These are phyloP conservation scores for Diaprepes abbreviatus DNA, from an alignment of 2,888 invertebrate species.

Conservation along the genomic window DNA sequence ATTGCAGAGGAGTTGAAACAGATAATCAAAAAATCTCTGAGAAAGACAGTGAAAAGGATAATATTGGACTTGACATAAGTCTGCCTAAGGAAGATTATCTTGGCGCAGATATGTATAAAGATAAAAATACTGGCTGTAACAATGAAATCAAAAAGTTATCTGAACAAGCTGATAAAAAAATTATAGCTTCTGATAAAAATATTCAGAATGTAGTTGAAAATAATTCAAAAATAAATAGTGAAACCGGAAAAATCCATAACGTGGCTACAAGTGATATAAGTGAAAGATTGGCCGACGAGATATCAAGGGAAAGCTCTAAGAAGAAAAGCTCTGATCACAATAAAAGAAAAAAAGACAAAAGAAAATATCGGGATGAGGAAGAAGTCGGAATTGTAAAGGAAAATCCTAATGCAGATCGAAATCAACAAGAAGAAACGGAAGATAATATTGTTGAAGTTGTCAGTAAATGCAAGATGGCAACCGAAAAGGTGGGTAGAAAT, in stretches of 20 bases:
- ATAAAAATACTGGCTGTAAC: no score
- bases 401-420: no score
- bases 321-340: neutral
- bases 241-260: conserved; percentile 2
- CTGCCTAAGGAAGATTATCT: neutral
- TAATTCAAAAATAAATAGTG: neutral
- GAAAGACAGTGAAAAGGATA: neutral
- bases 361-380: no score
- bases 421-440: neutral
- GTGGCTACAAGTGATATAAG: neutral
- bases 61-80: no score
- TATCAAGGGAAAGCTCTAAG: neutral
- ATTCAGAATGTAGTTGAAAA: no score
- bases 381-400: no score
- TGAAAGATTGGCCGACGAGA: no score
- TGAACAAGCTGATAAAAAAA: no score
- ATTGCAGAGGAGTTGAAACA: neutral
- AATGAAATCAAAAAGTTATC: no score
- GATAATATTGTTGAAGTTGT: neutral
- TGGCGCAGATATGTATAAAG: no score
- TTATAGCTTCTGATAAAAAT: no score
- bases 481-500: neutral
- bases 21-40: neutral
- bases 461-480: neutral
- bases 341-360: no score